Evolutionary conservation across 2,888 invertebrate species (phyloP).

Genomic region (Dryobota labecula): DNA sequence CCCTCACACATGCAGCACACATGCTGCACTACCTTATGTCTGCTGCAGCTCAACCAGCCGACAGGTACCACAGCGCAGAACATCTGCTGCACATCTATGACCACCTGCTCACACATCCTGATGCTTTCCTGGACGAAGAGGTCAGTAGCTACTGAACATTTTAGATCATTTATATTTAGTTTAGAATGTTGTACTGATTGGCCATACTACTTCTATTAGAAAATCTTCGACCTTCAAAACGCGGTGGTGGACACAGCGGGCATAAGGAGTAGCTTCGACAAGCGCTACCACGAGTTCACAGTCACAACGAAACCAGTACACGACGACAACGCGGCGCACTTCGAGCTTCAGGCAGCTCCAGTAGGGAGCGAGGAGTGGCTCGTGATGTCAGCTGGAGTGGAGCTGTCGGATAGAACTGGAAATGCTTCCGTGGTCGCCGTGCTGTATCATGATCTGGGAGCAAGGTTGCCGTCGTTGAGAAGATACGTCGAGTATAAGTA

Average conservation of each 20-base stretch:
- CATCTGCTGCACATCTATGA: slow-evolving; percentile 91
- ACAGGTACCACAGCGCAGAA: slow-evolving; percentile 91
- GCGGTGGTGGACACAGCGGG: slow-evolving; percentile 80
- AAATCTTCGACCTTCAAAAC: slow-evolving; percentile 86
- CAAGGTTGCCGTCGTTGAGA: slow-evolving; percentile 91
- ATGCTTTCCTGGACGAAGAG: slow-evolving; percentile 93
- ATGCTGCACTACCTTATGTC: slow-evolving; percentile 90
- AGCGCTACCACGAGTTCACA: slow-evolving; percentile 78
- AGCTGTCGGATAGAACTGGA: slow-evolving; percentile 76
- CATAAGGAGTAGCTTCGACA: slow-evolving; percentile 77
- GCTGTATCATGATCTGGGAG: slow-evolving; percentile 91
- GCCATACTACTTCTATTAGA: slow-evolving; percentile 71
- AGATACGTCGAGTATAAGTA: slow-evolving; percentile 89
- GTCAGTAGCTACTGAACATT: slow-evolving; percentile 82
- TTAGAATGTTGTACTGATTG: neutral
- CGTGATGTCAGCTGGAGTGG: slow-evolving; percentile 80
- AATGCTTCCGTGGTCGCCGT: slow-evolving; percentile 87
- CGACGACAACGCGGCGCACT: slow-evolving; percentile 81
- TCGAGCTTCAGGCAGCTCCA: slow-evolving; percentile 73
- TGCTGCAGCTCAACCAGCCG: slow-evolving; percentile 78
- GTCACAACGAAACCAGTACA: slow-evolving; percentile 77
- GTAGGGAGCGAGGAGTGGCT: slow-evolving; percentile 79
- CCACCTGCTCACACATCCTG: slow-evolving; percentile 84
- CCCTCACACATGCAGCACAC: slow-evolving; percentile 90
- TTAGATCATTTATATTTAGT: neutral